Evolutionary conservation across 2,797 vertebrate genomes (phyloP), one percentile per base, ranked within the genome.

Genomic region (Sylvilagus floridanus): DNA sequence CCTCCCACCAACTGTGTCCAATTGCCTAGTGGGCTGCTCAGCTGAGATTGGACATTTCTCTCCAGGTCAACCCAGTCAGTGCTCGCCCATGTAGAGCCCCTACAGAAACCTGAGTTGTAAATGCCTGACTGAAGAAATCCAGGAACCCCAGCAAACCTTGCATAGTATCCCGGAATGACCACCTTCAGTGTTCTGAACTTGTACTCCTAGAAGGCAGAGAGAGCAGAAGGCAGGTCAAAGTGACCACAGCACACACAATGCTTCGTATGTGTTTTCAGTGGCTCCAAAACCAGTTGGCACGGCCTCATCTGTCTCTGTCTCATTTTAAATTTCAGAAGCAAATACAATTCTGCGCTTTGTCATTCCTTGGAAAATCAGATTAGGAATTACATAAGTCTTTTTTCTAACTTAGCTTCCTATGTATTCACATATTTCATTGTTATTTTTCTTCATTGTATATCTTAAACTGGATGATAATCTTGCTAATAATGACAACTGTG

Each of bases 381-480:
- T 96, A 93, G 78, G 19, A 94, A 96, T 88, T 93, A 78, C 84
- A 91, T 96, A 95, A 92, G 37, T 72, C 32, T 89, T 83, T 90
- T 86, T 65, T 76, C 16, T 73, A 69, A 93, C n/a, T 84, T 84
- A 93, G 68, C 84, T 90, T 84, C 57, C 90, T 89, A 72, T 4
- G 3, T 62, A 90, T 90, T 37, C 30, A 65, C 81, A 84, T 88
- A 71, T 62, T 89, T 93, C 78, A 93, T 66, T 90, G n/a, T 78
- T 83, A 84, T 96, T 93, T 96, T 95, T 96, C 94, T 89, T 94
- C 77, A 95, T 95, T 90, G 88, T 35, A 63, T 90, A 50, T 78
- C 84, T 90, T 88, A 93, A 92, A 72, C 16, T 37, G 93, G 52
- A 96, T 91, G 76, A 95, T 97, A 95, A 94, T 97, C 87, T 95